A percentile compares a stretch with the other conserved stretches of the same genome.
phyloP scores from a whole-genome alignment of 1,140 invertebrate genomes.

The Luehdorfia chinensis region DNA sequence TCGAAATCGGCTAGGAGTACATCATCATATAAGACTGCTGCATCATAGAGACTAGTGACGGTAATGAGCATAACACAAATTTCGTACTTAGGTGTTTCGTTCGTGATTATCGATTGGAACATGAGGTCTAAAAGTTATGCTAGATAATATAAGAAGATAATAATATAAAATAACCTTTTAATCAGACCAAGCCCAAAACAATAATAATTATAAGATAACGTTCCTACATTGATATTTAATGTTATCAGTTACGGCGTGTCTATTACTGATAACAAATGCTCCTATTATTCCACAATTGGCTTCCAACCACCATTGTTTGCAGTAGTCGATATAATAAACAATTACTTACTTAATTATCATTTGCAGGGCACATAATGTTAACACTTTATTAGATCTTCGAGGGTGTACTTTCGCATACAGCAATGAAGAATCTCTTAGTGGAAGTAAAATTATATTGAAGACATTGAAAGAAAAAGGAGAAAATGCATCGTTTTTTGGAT shows the following conservation, averaged over 20 bases:
- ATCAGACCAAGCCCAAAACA: no score
- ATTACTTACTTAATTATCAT: constrained; percentile 23
- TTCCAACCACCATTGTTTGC: constrained; percentile 33
- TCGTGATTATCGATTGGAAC: no score
- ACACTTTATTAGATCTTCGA: constrained; percentile 78
- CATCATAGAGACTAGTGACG: no score
- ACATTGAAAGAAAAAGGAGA: constrained; percentile 79
- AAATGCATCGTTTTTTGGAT: constrained; percentile 81
- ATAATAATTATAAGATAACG: no score
- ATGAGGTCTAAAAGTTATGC: no score
- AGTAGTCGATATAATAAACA: constrained; percentile 19
- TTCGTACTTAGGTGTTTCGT: no score
- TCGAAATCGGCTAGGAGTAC: no score
- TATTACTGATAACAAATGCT: constrained; percentile 47
- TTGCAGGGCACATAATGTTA: constrained; percentile 78
- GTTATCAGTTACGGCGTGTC: constrained; percentile 62
- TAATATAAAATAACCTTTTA: no score
- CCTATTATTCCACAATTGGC: constrained; percentile 57
- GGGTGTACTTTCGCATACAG: constrained; percentile 79
- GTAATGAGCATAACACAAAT: no score
- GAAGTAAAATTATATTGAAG: constrained; percentile 76
- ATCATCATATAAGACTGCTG: no score
- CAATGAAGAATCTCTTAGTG: constrained; percentile 76
- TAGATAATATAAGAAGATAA: no score
- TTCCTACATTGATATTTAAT: constrained; percentile 40